Conservation (phyloP, 2,888 invertebrate genomes). For the Lordiphosa andalusiaca region DNA sequence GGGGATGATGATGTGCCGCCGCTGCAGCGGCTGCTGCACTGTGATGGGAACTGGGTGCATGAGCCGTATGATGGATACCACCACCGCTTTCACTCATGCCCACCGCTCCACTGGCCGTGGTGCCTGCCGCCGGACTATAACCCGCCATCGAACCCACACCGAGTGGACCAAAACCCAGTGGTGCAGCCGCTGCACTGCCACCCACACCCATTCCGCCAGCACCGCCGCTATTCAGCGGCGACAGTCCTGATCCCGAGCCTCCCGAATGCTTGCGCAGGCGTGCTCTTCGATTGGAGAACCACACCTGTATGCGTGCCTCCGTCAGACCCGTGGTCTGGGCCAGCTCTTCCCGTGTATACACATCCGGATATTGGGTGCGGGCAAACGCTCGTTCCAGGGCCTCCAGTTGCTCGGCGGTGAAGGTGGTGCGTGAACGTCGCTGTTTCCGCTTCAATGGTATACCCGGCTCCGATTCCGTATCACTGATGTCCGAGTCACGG, state of each 20-base stretch:
- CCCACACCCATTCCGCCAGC: slow-evolving; percentile 44
- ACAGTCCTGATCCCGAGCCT: slow-evolving; percentile 70
- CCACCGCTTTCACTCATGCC: slow-evolving; percentile 60
- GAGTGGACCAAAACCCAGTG: slow-evolving; percentile 75
- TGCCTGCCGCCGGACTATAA: slow-evolving; percentile 78
- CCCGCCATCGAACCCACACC: slow-evolving; percentile 79
- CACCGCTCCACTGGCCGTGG: slow-evolving; percentile 66
- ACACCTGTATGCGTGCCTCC: slow-evolving; percentile 97
- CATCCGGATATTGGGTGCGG: slow-evolving; percentile 96
- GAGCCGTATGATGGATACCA: slow-evolving; percentile 67
- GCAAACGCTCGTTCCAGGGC: slow-evolving; percentile 94
- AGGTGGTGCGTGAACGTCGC: slow-evolving; percentile 94
- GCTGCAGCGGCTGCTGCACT: slow-evolving; percentile 74
- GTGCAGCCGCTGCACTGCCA: slow-evolving; percentile 50
- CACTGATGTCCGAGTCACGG: slow-evolving; percentile 85
- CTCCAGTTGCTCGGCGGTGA: slow-evolving; percentile 94
- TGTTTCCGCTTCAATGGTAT: slow-evolving; percentile 94
- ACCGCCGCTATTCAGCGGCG: slow-evolving; percentile 63
- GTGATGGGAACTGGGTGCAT: slow-evolving; percentile 70
- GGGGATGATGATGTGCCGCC: slow-evolving; percentile 77
- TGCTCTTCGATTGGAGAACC: slow-evolving; percentile 98
- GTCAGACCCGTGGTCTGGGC: slow-evolving; percentile 93
- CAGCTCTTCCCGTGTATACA: slow-evolving; percentile 95
- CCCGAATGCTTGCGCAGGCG: slow-evolving; percentile 91
- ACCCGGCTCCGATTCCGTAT: slow-evolving; percentile 95